Percentiles rank a stretch among this genome's conserved stretches.
Conservation (phyloP, 2,797 vertebrate species). For the Anisognathus igniventris region DNA sequence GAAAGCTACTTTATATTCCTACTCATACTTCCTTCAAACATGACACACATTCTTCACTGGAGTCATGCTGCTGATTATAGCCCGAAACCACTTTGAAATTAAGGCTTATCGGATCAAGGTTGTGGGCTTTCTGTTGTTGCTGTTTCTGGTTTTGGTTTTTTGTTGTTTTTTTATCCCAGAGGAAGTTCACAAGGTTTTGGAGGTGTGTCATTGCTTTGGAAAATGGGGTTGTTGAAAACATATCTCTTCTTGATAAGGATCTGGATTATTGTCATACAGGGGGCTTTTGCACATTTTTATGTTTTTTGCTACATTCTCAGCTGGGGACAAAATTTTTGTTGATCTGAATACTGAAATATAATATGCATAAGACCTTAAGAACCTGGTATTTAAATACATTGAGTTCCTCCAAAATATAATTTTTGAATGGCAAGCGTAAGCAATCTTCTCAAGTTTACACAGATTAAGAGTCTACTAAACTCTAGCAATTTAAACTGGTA, state of each 20-base stretch:
- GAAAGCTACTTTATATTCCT: background rate
- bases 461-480: background rate
- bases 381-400: background rate
- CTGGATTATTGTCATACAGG: background rate
- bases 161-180: background rate
- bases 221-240: background rate
- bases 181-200: background rate
- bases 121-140: background rate
- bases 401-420: background rate
- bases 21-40: background rate
- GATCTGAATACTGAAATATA: background rate
- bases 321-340: background rate
- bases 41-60: background rate
- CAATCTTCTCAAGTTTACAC: background rate
- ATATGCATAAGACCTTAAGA: background rate
- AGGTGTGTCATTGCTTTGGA: background rate
- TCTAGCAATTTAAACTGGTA: background rate
- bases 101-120: background rate
- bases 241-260: background rate
- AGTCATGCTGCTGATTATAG: background rate
- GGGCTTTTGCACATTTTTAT: background rate
- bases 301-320: background rate
- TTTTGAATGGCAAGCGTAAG: background rate
- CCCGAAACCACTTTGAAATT: background rate
- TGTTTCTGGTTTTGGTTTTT: background rate